A percentile compares a stretch with the other conserved stretches of the same genome.
phyloP scores from a whole-genome alignment of 2,113 vertebrate species.

The Machaerirhynchus nigripectus region DNA sequence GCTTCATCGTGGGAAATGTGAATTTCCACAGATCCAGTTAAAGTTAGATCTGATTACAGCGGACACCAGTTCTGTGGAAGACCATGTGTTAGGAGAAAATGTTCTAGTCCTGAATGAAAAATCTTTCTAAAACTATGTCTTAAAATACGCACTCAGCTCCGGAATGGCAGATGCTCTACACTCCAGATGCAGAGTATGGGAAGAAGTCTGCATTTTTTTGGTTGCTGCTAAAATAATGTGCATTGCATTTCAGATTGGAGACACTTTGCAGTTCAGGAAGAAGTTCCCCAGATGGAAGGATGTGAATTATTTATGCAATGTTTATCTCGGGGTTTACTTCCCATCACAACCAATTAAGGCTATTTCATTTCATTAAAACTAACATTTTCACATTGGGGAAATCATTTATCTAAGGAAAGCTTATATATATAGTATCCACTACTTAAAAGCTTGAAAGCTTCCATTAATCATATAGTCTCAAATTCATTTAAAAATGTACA shows the following conservation, averaged over 20 bases:
- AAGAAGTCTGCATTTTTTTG: neutral
- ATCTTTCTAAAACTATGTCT: neutral
- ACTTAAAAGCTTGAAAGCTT: constrained; percentile 46
- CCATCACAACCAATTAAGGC: constrained; percentile 78
- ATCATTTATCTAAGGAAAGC: constrained; percentile 71
- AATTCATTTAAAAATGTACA: constrained; percentile 31
- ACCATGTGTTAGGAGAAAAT: neutral
- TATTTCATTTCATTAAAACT: constrained; percentile 78
- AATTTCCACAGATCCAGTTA: neutral
- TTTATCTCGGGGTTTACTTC: constrained; percentile 79
- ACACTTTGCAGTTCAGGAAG: constrained; percentile 60
- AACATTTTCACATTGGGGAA: constrained; percentile 73
- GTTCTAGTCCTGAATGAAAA: neutral
- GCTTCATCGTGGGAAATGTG: neutral
- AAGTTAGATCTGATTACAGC: neutral
- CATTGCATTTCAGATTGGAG: constrained; percentile 51
- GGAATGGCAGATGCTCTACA: neutral
- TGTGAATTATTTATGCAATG: constrained; percentile 77
- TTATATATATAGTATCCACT: constrained; percentile 47
- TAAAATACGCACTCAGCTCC: constrained; percentile 15
- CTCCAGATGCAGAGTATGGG: neutral
- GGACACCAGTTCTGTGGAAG: neutral
- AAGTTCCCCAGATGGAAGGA: constrained; percentile 73
- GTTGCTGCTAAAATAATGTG: constrained; percentile 29
- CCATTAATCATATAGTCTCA: constrained; percentile 16